phyloP scores from a whole-genome alignment of 2,113 vertebrate genomes.

The Chiloscyllium plagiosum region DNA sequence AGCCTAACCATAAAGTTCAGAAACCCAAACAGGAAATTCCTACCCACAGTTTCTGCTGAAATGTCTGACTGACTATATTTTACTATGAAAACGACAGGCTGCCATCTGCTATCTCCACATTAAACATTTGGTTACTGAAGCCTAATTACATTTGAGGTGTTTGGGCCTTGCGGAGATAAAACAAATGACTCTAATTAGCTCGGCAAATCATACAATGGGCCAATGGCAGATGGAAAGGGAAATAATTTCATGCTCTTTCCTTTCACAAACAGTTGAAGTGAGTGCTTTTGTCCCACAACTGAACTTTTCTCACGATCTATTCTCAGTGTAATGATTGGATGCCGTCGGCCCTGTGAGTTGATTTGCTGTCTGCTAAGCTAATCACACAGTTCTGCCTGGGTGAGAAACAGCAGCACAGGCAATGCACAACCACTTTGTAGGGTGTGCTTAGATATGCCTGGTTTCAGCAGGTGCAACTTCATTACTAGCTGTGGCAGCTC shows the following conservation, averaged over 20 bases:
- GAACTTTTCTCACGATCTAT: not conserved
- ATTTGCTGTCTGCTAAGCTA: not conserved
- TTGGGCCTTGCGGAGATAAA: not conserved
- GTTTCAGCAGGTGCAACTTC: not conserved
- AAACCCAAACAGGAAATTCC: not conserved
- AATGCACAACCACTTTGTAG: not conserved
- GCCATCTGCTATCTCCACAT: not conserved
- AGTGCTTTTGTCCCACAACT: not conserved
- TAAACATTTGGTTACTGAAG: not conserved
- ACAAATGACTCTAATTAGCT: slow-evolving; percentile 8
- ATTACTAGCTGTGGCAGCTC: not conserved
- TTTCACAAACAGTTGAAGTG: not conserved
- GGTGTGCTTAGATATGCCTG: not conserved
- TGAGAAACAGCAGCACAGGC: not conserved
- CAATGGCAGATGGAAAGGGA: not conserved
- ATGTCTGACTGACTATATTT: not conserved
- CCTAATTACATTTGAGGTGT: not conserved
- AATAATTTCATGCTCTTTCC: not conserved
- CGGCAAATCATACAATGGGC: not conserved
- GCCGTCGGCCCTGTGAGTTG: not conserved
- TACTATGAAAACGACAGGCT: not conserved
- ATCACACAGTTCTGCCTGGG: not conserved
- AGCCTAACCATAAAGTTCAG: not conserved
- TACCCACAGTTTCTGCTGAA: not conserved
- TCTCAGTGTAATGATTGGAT: not conserved